These are phyloP conservation scores for Cephalotes varians DNA, from an alignment of 2,888 invertebrate species.

Conservation along the genomic window DNA sequence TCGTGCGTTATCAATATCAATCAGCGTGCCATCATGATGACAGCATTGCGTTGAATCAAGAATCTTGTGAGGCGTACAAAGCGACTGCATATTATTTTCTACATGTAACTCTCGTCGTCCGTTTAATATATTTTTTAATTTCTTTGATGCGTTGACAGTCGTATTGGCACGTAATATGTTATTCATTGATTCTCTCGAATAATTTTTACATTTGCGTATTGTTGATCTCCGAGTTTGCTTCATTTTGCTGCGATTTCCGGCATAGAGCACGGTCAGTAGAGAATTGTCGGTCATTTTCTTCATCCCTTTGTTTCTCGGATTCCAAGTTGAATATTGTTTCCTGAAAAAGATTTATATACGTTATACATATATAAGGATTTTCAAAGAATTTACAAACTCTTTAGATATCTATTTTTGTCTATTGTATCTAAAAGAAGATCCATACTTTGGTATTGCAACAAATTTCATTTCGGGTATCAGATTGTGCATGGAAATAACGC, in stretches of 20 bases:
- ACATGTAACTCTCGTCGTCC: neutral
- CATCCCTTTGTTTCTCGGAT: neutral
- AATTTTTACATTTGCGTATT: neutral
- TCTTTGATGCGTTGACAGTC: neutral
- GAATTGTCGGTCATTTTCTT: neutral
- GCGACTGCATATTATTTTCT: neutral
- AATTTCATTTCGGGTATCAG: neutral
- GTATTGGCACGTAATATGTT: neutral
- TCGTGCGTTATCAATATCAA: slow-evolving; percentile 16
- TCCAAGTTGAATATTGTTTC: neutral
- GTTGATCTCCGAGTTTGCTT: neutral
- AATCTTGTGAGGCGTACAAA: neutral
- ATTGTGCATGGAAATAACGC: slow-evolving; percentile 34
- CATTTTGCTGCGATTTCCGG: neutral
- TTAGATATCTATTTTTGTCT: slow-evolving; percentile 18
- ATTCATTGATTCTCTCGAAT: neutral
- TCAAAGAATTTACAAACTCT: neutral
- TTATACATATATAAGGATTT: neutral
- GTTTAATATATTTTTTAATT: neutral
- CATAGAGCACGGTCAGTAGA: neutral
- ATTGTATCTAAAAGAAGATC: slow-evolving; percentile 39
- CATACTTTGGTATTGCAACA: slow-evolving; percentile 31
- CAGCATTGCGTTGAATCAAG: neutral
- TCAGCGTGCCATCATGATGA: neutral
- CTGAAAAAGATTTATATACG: slow-evolving; percentile 22